phyloP scores from a whole-genome alignment of 2,888 invertebrate genomes.

The Tyria jacobaeae region DNA sequence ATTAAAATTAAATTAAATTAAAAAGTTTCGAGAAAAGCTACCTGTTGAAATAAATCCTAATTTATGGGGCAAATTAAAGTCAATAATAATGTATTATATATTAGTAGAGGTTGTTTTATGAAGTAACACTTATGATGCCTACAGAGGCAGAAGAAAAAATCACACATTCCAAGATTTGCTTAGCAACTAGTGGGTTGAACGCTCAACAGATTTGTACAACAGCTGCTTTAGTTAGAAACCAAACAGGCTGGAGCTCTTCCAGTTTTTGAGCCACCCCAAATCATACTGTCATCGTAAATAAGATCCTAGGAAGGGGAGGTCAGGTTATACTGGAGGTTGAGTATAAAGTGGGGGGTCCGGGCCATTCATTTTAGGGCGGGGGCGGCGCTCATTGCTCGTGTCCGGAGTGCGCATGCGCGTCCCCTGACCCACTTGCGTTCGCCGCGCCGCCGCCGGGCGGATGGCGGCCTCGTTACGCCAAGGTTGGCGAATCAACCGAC shows the following conservation, averaged over 20 bases:
- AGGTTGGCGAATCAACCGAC: slow-evolving; percentile 81
- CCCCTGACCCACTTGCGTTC: slow-evolving; percentile 80
- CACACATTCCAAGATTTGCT: slow-evolving; percentile 69
- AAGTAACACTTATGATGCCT: slow-evolving; percentile 54
- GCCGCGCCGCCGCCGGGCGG: slow-evolving; percentile 62
- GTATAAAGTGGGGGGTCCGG: slow-evolving; percentile 67
- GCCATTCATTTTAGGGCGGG: slow-evolving; percentile 79
- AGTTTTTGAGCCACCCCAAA: slow-evolving; percentile 52
- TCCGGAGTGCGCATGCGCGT: slow-evolving; percentile 82
- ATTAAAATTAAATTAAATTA: slow-evolving; percentile 34
- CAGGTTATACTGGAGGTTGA: slow-evolving; percentile 59
- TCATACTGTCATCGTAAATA: slow-evolving; percentile 54
- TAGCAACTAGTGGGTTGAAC: slow-evolving; percentile 81
- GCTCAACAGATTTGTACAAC: slow-evolving; percentile 79
- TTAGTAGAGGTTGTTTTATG: no score
- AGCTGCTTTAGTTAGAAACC: slow-evolving; percentile 68
- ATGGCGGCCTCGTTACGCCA: slow-evolving; percentile 78
- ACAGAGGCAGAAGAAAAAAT: slow-evolving; percentile 55
- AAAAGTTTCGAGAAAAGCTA: background rate
- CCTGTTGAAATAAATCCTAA: background rate
- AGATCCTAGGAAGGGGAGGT: slow-evolving; percentile 69
- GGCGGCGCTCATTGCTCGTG: slow-evolving; percentile 82
- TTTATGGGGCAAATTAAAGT: no score
- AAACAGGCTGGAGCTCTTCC: slow-evolving; percentile 61
- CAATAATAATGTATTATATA: no score